Conservation (phyloP, 2,797 vertebrate genomes). For the Karalla daura region DNA sequence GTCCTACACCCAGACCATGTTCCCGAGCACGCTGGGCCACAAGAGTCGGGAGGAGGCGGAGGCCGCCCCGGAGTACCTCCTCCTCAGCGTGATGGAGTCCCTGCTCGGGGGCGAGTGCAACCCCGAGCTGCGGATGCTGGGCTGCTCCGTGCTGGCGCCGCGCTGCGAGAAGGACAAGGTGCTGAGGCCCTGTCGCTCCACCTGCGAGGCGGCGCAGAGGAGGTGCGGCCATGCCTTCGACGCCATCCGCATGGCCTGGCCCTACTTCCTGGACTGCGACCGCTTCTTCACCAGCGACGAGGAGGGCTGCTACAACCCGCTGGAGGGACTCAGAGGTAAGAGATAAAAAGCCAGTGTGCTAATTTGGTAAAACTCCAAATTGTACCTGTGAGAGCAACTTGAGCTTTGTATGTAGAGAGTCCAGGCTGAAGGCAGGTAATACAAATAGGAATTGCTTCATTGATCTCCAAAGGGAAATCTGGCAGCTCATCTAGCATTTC, state of each 20-base stretch:
- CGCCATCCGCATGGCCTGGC: constrained; percentile 95
- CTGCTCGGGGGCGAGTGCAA: constrained; percentile 91
- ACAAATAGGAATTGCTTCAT: no score
- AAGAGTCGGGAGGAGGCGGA: constrained; percentile 85
- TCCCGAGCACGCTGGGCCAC: constrained; percentile 90
- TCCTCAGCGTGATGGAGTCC: constrained; percentile 89
- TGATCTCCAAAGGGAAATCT: no score
- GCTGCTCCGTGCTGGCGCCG: constrained; percentile 91
- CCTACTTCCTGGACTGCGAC: constrained; percentile 94
- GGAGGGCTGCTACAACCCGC: constrained; percentile 92
- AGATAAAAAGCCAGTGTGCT: neutral
- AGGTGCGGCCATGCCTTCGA: constrained; percentile 88
- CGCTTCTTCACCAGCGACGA: constrained; percentile 88
- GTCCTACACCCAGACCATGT: constrained; percentile 86
- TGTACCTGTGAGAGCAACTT: neutral
- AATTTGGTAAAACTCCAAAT: neutral
- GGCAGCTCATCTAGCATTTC: no score
- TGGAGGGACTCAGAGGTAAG: constrained; percentile 89
- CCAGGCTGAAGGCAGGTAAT: no score
- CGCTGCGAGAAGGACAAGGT: constrained; percentile 83
- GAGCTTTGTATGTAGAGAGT: no score
- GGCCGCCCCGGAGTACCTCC: constrained; percentile 89
- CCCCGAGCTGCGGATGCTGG: constrained; percentile 90
- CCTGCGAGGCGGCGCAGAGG: constrained; percentile 85
- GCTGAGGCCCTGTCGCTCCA: constrained; percentile 86